Evolutionary conservation across 2,797 vertebrate genomes (phyloP), one percentile per base, ranked within the genome.

Genomic region (Bradypodion pumilum): DNA sequence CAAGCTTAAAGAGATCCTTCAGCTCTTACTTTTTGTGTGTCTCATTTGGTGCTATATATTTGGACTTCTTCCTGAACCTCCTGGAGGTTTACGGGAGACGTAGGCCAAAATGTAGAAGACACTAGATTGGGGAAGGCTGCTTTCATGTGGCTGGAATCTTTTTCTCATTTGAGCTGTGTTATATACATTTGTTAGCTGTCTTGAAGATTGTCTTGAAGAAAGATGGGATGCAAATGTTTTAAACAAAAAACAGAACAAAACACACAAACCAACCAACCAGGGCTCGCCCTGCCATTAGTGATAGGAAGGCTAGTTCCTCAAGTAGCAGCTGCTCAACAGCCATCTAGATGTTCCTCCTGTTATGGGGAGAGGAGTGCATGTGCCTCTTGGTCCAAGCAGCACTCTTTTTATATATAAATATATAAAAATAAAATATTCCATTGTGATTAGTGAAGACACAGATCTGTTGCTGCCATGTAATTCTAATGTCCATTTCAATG

Each of bases 401-500:
- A 40, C 19, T 35, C 37, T 35, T 13, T n/a, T n/a, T n/a, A n/a
- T n/a, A n/a, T n/a, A n/a, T n/a, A n/a, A n/a, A n/a, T n/a, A n/a
- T n/a, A n/a, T n/a, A n/a, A n/a, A n/a, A n/a, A n/a, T n/a, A n/a
- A n/a, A n/a, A n/a, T 69, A 77, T 81, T 69, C 23, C 25, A 46
- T 4, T 5, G n/a, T 4, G 23, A 66, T 52, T 77, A 77, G 77
- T 70, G 73, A 81, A 70, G 62, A 62, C 42, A 81, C 52, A 74
- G 60, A 85, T 77, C 19, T 81, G 5, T 52, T 63, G 60, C 25
- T 77, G 7, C 23, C 59, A 10, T 16, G 29, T 63, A 77, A 69
- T 29, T 74, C 88, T 82, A 83, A 76, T 86, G 29, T 69, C 10
- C 63, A 84, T 23, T 84, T 86, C 83, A 81, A 83, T 3, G 0